Conservation (phyloP, 2,113 vertebrate species). For the Connochaetes taurinus region DNA sequence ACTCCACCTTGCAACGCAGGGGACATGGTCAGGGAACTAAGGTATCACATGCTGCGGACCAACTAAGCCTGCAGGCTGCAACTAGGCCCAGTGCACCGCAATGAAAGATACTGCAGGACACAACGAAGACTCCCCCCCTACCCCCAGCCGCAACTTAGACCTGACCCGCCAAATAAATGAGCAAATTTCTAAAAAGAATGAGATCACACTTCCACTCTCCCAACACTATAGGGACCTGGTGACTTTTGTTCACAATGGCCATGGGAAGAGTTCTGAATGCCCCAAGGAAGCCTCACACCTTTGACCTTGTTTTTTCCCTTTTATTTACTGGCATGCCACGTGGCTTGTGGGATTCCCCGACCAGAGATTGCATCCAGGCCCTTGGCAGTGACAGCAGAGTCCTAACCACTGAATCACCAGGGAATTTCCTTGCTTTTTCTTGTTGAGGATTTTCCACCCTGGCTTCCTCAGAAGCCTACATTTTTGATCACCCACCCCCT, state of each 20-base stretch:
- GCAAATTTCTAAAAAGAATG: not conserved
- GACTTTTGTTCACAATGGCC: not conserved
- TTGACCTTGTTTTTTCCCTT: not conserved
- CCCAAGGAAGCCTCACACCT: not conserved
- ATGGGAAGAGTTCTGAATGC: not conserved
- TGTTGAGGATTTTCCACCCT: not conserved
- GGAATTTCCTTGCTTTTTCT: not conserved
- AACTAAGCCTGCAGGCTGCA: not conserved
- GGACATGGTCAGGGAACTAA: not conserved
- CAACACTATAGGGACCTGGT: not conserved
- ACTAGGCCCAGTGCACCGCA: not conserved
- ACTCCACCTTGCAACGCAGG: not conserved
- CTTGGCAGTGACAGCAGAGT: not conserved
- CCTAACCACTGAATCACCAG: not conserved
- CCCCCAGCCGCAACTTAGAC: not conserved
- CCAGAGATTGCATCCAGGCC: not conserved
- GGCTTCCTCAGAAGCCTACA: not conserved
- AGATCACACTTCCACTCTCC: not conserved
- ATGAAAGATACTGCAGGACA: fast-evolving
- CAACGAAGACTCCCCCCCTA: not conserved
- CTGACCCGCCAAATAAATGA: not conserved
- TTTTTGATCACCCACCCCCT: not conserved
- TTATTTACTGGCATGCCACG: not conserved
- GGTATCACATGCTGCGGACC: not conserved
- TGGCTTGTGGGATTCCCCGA: not conserved